Percentiles rank a stretch among this genome's conserved stretches.
phyloP scores from a whole-genome alignment of 2,888 invertebrate genomes.

The Graphium colonna region DNA sequence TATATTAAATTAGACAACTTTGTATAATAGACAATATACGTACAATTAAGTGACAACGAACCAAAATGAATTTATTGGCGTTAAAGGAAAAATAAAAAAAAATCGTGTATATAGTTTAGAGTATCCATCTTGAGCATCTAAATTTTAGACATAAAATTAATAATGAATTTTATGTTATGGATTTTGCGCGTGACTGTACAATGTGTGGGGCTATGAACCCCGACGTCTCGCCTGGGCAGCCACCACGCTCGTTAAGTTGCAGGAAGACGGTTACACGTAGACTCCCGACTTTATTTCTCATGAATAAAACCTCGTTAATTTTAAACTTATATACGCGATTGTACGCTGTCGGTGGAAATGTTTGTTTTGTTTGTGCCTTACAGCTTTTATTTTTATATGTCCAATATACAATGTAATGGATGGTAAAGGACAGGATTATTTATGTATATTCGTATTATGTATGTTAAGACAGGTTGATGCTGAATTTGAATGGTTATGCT shows the following conservation, averaged over 20 bases:
- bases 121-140: no score
- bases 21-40: no score
- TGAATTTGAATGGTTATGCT: no score
- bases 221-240: slow-evolving; percentile 34
- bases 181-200: background rate
- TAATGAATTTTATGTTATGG: no score
- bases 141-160: no score
- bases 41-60: no score
- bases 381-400: background rate
- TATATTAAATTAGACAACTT: no score
- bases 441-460: background rate
- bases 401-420: background rate
- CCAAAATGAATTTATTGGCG: no score
- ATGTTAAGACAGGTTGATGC: background rate
- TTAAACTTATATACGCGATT: slow-evolving; percentile 4
- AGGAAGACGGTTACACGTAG: slow-evolving; percentile 27
- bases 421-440: background rate
- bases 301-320: slow-evolving; percentile 3
- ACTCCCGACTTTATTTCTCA: slow-evolving; percentile 15
- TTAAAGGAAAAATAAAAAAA: no score
- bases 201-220: slow-evolving; percentile 34
- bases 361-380: background rate
- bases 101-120: no score
- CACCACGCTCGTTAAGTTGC: slow-evolving; percentile 33
- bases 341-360: background rate